Evolutionary conservation across 1,140 invertebrate genomes (phyloP).

Genomic region (Lordiphosa clarofinis): DNA sequence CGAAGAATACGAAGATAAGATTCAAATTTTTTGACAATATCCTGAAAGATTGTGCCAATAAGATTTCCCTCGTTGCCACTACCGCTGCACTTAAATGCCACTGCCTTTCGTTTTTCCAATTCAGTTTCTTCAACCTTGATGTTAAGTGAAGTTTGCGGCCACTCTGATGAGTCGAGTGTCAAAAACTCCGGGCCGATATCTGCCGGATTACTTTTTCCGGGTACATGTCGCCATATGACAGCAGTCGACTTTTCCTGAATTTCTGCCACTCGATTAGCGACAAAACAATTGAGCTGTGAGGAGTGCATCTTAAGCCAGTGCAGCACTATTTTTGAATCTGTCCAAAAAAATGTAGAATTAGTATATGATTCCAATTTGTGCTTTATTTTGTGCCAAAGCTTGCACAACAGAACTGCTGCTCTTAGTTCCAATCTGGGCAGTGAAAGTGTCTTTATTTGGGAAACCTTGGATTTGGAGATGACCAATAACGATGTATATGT

Average conservation of each 20-base stretch:
- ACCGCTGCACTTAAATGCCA: not conserved
- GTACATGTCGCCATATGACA: not conserved
- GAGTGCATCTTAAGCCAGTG: constrained; percentile 19
- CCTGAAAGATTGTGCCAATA: not conserved
- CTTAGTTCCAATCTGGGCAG: no score
- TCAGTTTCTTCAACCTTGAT: not conserved
- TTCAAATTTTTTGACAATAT: constrained; percentile 1
- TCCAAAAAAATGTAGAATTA: constrained; percentile 10
- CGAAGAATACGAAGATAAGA: not conserved
- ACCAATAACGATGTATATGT: no score
- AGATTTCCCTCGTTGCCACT: not conserved
- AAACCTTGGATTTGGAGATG: no score
- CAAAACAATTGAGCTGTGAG: constrained; percentile 17
- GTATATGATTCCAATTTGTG: constrained; percentile 3
- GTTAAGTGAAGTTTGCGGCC: not conserved
- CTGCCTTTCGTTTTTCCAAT: not conserved
- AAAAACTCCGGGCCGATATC: not conserved
- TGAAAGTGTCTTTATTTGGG: no score
- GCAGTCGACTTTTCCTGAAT: constrained; percentile 2
- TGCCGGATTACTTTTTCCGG: constrained; percentile 8
- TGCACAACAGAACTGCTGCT: not conserved
- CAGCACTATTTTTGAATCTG: constrained; percentile 18
- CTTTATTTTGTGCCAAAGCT: not conserved
- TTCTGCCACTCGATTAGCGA: constrained; percentile 14
- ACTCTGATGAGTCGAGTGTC: not conserved